Conservation (phyloP, 2,113 vertebrate species). For the Hypomesus transpacificus region DNA sequence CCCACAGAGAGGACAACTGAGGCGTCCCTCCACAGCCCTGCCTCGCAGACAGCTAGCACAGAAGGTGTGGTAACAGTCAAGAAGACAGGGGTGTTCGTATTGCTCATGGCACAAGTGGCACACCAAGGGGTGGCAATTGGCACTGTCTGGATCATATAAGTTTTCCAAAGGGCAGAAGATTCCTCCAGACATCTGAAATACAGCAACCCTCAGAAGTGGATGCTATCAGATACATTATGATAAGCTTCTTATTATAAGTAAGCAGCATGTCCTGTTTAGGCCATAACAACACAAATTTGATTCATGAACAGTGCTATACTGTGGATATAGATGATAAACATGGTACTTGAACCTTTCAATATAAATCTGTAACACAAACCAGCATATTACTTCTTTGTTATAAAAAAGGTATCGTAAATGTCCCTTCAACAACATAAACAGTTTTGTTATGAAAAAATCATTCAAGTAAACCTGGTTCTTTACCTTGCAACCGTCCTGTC, state of each 20-base stretch:
- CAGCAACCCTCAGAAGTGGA: conserved; percentile 3
- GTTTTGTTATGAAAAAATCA: background rate
- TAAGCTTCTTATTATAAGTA: too few relatives aligned
- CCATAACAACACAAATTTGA: too few relatives aligned
- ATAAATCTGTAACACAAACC: too few relatives aligned
- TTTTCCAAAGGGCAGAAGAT: conserved; percentile 77
- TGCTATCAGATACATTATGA: background rate
- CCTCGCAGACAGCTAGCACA: conserved; percentile 81
- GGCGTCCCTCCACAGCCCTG: conserved; percentile 66
- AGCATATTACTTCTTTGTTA: too few relatives aligned
- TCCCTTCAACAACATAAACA: too few relatives aligned
- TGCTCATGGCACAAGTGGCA: conserved; percentile 81
- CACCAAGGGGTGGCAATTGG: conserved; percentile 76
- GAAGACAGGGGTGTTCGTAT: conserved; percentile 79
- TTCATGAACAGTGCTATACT: too few relatives aligned
- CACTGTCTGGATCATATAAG: conserved; percentile 68
- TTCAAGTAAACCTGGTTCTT: background rate
- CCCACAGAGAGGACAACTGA: conserved; percentile 79
- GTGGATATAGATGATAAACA: too few relatives aligned
- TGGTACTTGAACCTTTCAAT: too few relatives aligned
- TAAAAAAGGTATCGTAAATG: too few relatives aligned
- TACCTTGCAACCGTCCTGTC: conserved; percentile 35
- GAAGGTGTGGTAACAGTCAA: conserved; percentile 84
- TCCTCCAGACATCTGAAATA: conserved; percentile 76
- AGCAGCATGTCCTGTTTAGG: too few relatives aligned